These are phyloP conservation scores for Rhysida immarginata DNA, from an alignment of 1,140 invertebrate species.

Conservation along the genomic window DNA sequence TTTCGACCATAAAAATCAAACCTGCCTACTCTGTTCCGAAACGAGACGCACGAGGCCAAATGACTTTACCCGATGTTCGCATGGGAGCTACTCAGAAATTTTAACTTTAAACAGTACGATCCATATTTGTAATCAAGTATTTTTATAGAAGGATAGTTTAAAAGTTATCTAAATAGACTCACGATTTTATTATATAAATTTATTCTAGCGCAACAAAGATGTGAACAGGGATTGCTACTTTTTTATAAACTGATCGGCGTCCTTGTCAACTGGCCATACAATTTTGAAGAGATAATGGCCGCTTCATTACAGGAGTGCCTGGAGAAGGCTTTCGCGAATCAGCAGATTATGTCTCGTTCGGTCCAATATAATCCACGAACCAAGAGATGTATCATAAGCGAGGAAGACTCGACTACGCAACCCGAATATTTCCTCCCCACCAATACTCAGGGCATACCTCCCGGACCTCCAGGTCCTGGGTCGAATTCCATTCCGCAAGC, in stretches of 20 bases:
- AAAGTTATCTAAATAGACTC: too few relatives aligned
- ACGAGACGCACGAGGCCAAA: constrained; percentile 69
- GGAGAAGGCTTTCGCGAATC: constrained; percentile 54
- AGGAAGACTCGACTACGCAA: constrained; percentile 73
- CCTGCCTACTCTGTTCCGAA: constrained; percentile 60
- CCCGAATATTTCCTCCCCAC: constrained; percentile 42
- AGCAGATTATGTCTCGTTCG: constrained; percentile 74
- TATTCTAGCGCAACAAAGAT: too few relatives aligned
- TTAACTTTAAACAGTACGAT: too few relatives aligned
- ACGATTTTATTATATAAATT: too few relatives aligned
- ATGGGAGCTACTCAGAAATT: too few relatives aligned
- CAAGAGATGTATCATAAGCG: constrained; percentile 63
- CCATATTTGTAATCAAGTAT: too few relatives aligned
- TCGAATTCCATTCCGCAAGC: constrained; percentile 43
- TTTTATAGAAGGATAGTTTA: too few relatives aligned
- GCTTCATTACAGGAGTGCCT: constrained; percentile 70
- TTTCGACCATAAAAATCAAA: constrained; percentile 54
- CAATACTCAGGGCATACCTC: constrained; percentile 5
- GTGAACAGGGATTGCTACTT: constrained; percentile 57
- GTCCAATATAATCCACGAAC: constrained; percentile 79
- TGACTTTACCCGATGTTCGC: too few relatives aligned
- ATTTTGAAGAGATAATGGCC: constrained; percentile 68
- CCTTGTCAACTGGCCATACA: constrained; percentile 66
- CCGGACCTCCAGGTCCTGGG: constrained; percentile 13
- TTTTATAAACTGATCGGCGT: constrained; percentile 80